Percentiles rank a stretch among this genome's conserved stretches.
These are phyloP conservation scores for Cyanocitta stelleri DNA, from an alignment of 2,113 vertebrate genomes.

Conservation along the genomic window DNA sequence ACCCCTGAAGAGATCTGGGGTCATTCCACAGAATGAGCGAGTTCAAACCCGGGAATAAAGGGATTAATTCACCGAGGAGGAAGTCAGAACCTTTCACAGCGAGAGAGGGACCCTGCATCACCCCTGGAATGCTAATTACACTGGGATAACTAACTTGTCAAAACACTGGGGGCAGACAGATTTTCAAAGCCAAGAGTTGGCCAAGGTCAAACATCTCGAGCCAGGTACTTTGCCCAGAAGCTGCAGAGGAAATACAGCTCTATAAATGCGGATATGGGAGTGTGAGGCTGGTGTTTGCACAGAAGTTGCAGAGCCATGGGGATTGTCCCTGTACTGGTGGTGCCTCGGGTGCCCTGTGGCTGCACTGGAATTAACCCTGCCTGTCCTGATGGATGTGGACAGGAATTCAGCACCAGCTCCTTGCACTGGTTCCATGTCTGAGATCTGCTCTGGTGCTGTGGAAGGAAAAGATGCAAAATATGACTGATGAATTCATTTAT, in stretches of 20 bases:
- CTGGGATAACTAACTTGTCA: background rate
- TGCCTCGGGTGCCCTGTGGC: rapidly evolving
- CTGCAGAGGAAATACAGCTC: background rate
- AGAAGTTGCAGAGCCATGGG: rapidly evolving
- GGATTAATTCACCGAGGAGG: background rate
- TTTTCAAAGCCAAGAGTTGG: background rate
- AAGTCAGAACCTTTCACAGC: background rate
- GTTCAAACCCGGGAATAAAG: background rate
- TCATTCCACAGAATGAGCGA: background rate
- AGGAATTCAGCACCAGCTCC: background rate
- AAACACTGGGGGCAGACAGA: background rate
- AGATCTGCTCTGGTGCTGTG: background rate
- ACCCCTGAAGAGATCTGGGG: background rate
- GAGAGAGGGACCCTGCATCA: background rate
- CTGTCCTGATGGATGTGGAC: background rate
- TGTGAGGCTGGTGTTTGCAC: background rate
- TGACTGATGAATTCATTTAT: background rate
- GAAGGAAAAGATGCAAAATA: background rate
- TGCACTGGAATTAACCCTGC: background rate
- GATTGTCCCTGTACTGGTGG: background rate
- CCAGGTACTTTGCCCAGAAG: background rate
- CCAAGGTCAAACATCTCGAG: background rate
- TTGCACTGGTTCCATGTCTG: background rate
- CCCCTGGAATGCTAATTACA: background rate
- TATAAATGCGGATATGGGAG: rapidly evolving